Evolutionary conservation across 2,113 vertebrate species (phyloP), one percentile per base, ranked within the genome.

Genomic region (Chinchilla lanigera): DNA sequence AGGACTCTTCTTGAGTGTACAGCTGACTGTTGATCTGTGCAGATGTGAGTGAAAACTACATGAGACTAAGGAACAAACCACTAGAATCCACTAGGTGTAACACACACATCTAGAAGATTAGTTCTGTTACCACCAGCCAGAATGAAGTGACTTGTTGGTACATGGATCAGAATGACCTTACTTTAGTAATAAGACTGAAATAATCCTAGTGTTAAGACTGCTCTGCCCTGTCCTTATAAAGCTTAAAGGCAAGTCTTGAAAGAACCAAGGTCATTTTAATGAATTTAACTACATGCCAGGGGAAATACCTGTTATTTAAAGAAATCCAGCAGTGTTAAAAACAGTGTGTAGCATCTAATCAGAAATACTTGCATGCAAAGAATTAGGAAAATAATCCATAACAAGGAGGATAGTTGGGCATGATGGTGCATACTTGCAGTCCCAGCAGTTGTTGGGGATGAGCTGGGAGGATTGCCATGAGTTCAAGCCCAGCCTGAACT

Each of bases 221-320:
- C 35, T 54, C 58, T 87, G 17, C 24, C 11, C 30, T 67, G 30
- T 58, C 30, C 33, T 85, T 41, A 38, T 5, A 85, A 67, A 78
- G 38, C 50, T 90, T 90, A 90, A 78, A 58, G 77, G 38, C 17
- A 67, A 85, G 38, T 85, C 17, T 63, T 94, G 4, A 89, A 94
- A 54, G n/a, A 94, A 30, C 81, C 65, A 94, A 14, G 26, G 13
- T 83, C 54, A 94, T 52, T 3, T 78, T 63, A 41, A 41, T 8
- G 41, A 61, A 73, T 17, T 83, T 50, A 41, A 44, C 17, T 41
- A 19, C 44, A 38, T 90, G 33, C n/a, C 56, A 84, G 58, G 47
- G 38, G 50, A 75, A 90, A 28, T 94, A n/a, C 63, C 26, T 73
- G 78, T 84, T 33, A 41, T 61, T 80, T 61, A 44, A 63, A 77